phyloP scores from a whole-genome alignment of 1,140 invertebrate species.

The Muscidifurax raptorellus region DNA sequence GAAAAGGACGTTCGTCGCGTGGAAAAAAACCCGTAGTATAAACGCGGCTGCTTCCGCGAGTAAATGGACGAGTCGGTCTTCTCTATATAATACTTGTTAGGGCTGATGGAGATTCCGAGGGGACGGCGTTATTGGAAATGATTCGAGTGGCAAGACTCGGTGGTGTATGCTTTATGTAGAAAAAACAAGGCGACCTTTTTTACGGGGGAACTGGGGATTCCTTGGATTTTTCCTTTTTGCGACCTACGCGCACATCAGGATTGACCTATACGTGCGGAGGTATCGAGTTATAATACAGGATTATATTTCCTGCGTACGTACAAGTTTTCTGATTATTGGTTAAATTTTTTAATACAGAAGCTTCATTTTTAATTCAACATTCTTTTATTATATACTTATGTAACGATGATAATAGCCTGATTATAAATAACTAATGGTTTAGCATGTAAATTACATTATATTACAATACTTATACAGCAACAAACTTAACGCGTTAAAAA shows the following conservation, averaged over 20 bases:
- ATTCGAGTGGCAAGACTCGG: background rate
- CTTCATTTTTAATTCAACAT: background rate
- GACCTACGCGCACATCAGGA: no score
- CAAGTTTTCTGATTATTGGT: no score
- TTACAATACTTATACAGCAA: background rate
- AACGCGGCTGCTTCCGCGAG: background rate
- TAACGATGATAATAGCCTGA: background rate
- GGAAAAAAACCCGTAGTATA: background rate
- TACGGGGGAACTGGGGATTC: background rate
- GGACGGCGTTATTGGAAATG: background rate
- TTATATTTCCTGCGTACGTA: no score
- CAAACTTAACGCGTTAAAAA: background rate
- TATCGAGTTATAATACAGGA: no score
- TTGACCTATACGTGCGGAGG: no score
- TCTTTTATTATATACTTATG: background rate
- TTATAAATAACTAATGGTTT: background rate
- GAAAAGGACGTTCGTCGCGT: background rate
- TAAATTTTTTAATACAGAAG: background rate
- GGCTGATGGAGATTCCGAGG: background rate
- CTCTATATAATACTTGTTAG: background rate
- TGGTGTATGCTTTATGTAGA: background rate
- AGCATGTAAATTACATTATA: background rate
- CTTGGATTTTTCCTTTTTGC: background rate
- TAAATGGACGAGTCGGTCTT: background rate
- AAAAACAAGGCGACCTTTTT: background rate